Base-by-base conservation (phyloP, 1,140 invertebrate genomes). In the Prorops nasuta region DNA sequence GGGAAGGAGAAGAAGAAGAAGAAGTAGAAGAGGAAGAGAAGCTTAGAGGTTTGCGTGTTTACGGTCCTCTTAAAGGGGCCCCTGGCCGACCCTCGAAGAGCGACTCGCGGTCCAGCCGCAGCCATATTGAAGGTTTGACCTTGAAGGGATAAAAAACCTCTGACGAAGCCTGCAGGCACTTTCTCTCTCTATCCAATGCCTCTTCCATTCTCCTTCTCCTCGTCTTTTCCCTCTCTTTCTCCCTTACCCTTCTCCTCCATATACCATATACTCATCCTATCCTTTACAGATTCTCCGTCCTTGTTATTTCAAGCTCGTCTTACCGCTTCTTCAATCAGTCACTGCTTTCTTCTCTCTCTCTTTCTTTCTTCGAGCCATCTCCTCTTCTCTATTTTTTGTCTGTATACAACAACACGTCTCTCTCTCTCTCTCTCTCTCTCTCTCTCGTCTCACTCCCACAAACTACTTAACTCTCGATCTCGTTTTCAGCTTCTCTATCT, bases 141-240 rank as follows among this genome's bases (percentile, higher is more conserved):
- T 74, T 74, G 71, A 70, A 71, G 66, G 70, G 70, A 72, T 66
- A 72, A 72, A 74, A 74, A 70, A 69, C 59, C 63, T 59, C 58
- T 54, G 47, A 55, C 69, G 66, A 71, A 62, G 66, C 60, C 56
- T 55, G 62, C 19, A 40, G 51, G 51, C 34, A 32, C 40, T 60
- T 49, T 9, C 36, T 57, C 52, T 52, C 22, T 21, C 17, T 54
- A 16, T 38, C 14, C 36, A 16, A 17, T 12, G 3, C 35, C 34
- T 41, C 49, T 37, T 48, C 21, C 12, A 4, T 3, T 45, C 18
- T 24, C 19, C 7, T n/a, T 39, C 34, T 2, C n/a, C 19, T 7
- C 6, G 12, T 20, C 35, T 20, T 21, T 31, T 14, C 21, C 16
- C 34, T 49, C 20, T 15, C 35, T 15, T 22, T 31, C 7, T 31